These are phyloP conservation scores for Pterocles gutturalis DNA, from an alignment of 2,113 vertebrate species.

Conservation along the genomic window DNA sequence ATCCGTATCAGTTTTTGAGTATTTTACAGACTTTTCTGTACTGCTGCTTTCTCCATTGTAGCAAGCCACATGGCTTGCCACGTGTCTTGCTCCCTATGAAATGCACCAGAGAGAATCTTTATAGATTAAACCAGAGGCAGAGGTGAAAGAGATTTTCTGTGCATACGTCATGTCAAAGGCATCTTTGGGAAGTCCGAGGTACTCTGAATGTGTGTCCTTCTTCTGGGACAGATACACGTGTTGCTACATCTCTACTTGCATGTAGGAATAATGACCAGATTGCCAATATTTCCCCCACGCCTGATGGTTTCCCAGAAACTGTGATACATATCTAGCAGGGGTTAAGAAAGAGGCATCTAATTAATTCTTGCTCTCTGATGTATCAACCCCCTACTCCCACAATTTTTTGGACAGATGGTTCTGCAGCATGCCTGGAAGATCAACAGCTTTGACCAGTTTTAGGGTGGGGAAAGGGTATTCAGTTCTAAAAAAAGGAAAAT, in stretches of 20 bases:
- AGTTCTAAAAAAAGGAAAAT: not conserved
- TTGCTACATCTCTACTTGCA: not conserved
- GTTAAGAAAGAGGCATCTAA: slow-evolving; percentile 52
- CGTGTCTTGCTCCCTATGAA: not conserved
- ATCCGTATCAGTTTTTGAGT: accelerated
- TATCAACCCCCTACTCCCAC: slow-evolving; percentile 5
- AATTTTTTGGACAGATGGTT: not conserved
- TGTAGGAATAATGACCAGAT: not conserved
- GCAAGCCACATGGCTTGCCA: not conserved
- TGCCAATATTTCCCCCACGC: not conserved
- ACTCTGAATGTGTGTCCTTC: not conserved
- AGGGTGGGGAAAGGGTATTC: not conserved
- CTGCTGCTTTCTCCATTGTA: not conserved
- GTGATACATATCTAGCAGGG: slow-evolving; percentile 25
- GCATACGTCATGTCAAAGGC: not conserved
- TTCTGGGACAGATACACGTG: not conserved
- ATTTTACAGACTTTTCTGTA: not conserved
- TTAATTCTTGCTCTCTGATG: not conserved
- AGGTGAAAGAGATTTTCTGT: not conserved
- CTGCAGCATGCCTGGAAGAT: not conserved
- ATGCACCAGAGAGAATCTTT: not conserved
- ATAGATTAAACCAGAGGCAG: not conserved
- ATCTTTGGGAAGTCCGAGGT: not conserved
- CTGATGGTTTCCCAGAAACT: slow-evolving; percentile 50
- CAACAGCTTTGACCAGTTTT: not conserved